A percentile compares a stretch with the other conserved stretches of the same genome.
Evolutionary conservation across 1,140 invertebrate species (phyloP).

Genomic region (Drosophila pectinifera): DNA sequence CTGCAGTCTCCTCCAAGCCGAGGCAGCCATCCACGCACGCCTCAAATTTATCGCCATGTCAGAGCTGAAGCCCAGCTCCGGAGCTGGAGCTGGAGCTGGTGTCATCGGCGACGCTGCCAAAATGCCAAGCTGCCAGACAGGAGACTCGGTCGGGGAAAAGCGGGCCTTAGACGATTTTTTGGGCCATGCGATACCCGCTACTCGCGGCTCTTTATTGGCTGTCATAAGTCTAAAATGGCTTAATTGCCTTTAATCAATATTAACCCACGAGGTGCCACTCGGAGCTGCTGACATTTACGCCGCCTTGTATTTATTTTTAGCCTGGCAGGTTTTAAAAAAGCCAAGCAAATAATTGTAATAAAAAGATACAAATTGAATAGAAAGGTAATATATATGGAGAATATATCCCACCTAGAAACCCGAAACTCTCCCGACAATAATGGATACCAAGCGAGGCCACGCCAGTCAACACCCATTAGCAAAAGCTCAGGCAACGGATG

Average conservation of each 20-base stretch:
- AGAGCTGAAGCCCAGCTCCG: slow-evolving; percentile 20
- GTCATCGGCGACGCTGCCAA: slow-evolving; percentile 73
- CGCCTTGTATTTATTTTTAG: too few relatives aligned
- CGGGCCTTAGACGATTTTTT: slow-evolving; percentile 38
- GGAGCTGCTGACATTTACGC: slow-evolving; percentile 10
- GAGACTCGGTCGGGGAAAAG: slow-evolving; percentile 20
- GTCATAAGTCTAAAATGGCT: slow-evolving; percentile 37
- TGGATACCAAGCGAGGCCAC: slow-evolving; percentile 26
- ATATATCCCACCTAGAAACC: neutral
- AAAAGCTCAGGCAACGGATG: slow-evolving; percentile 28
- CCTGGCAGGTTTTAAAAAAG: too few relatives aligned
- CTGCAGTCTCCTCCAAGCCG: neutral
- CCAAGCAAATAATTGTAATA: too few relatives aligned
- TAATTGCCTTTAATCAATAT: slow-evolving; percentile 42
- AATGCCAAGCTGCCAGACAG: slow-evolving; percentile 61
- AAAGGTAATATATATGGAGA: too few relatives aligned
- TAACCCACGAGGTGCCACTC: neutral
- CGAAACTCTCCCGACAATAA: neutral
- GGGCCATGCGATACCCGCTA: slow-evolving; percentile 70
- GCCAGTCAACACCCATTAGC: slow-evolving; percentile 57
- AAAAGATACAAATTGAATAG: too few relatives aligned
- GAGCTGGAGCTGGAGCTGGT: slow-evolving; percentile 46
- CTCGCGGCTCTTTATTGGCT: slow-evolving; percentile 33
- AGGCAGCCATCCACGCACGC: slow-evolving; percentile 66
- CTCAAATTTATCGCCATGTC: slow-evolving; percentile 73